Evolutionary conservation across 2,797 vertebrate genomes (phyloP).

Genomic region (Labroides dimidiatus): DNA sequence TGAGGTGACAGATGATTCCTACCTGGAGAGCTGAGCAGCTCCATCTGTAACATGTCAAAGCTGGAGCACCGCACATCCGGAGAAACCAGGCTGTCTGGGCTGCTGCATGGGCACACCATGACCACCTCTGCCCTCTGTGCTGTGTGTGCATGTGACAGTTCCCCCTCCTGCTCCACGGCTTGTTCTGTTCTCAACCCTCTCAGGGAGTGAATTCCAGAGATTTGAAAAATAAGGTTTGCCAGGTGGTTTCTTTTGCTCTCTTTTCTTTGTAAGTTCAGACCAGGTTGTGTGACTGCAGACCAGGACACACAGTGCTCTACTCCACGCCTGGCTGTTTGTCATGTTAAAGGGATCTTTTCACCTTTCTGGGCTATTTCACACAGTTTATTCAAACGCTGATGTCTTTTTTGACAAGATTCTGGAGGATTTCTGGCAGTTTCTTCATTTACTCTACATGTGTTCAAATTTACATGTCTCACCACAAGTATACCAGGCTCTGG

Average conservation of each 20-base stretch:
- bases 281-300: background rate
- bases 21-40: constrained; percentile 44
- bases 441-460: background rate
- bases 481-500: no score
- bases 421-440: background rate
- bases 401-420: background rate
- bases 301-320: background rate
- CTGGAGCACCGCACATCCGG: constrained; percentile 9
- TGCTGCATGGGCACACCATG: constrained; percentile 18
- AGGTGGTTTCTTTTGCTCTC: background rate
- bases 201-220: background rate
- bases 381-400: no score
- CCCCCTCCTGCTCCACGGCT: constrained; percentile 5
- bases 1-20: constrained; percentile 47
- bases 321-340: background rate
- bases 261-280: background rate
- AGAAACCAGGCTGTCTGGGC: constrained; percentile 13
- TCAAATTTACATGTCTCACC: no score
- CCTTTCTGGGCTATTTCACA: no score
- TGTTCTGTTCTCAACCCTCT: background rate
- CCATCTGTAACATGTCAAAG: constrained; percentile 44
- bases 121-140: constrained; percentile 38
- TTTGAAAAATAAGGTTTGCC: background rate
- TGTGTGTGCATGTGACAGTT: background rate
- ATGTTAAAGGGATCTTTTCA: background rate